These are phyloP conservation scores for Papilio polytes DNA, from an alignment of 1,140 invertebrate genomes.

Conservation along the genomic window DNA sequence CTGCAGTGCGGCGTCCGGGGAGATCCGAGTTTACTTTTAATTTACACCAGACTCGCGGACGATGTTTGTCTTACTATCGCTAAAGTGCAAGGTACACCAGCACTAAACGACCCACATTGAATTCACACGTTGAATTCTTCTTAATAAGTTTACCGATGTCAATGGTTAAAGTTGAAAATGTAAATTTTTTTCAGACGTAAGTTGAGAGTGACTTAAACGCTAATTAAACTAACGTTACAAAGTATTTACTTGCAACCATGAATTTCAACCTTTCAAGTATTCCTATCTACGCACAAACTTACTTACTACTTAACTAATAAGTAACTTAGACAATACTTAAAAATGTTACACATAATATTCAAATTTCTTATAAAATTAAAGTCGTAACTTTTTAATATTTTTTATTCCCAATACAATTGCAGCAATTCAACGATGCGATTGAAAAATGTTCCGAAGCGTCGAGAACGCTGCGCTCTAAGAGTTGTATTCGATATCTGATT, in stretches of 20 bases:
- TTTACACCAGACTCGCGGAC: constrained; percentile 19
- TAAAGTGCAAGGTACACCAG: constrained; percentile 9
- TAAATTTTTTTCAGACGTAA: no score
- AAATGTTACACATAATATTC: neutral
- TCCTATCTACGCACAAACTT: no score
- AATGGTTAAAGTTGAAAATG: neutral
- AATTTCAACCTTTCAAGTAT: no score
- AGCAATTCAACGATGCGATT: constrained; percentile 1
- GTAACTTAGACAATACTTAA: neutral
- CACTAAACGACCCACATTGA: constrained; percentile 24
- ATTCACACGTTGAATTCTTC: neutral
- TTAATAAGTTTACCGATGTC: neutral
- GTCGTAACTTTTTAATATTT: neutral
- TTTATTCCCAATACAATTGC: neutral
- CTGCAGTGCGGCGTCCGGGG: constrained; percentile 27
- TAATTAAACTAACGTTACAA: no score
- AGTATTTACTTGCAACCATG: no score
- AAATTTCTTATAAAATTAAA: no score
- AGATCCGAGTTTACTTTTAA: constrained; percentile 35
- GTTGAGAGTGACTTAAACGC: no score
- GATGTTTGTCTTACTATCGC: constrained; percentile 26
- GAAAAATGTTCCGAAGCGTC: constrained; percentile 24
- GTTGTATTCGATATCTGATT: constrained; percentile 28
- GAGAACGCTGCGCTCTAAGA: neutral
- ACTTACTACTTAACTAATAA: no score